These are phyloP conservation scores for Poeciliopsis presidionis DNA, from an alignment of 2,797 vertebrate genomes.

Conservation along the genomic window DNA sequence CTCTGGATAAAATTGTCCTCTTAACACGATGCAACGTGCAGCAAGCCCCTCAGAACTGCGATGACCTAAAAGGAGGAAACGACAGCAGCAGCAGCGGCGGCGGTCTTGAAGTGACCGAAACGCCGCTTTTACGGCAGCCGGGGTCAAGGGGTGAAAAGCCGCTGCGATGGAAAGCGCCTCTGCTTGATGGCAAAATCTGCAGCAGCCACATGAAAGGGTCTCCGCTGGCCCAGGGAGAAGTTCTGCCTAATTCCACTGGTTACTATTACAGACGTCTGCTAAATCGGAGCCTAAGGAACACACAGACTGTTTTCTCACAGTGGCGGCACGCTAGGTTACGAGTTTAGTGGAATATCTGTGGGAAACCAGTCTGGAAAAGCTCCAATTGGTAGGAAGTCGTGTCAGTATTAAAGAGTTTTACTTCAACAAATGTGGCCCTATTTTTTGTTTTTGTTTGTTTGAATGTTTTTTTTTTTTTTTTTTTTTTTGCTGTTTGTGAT, in stretches of 20 bases:
- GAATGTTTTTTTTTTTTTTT: conserved; percentile 16
- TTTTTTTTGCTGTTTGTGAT: conserved; percentile 21
- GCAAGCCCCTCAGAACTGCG: conserved; percentile 27
- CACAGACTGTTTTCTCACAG: conserved; percentile 76
- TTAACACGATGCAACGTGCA: conserved; percentile 35
- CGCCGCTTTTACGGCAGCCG: conserved; percentile 6
- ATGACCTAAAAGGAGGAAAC: conserved; percentile 42
- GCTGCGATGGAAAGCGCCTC: conserved; percentile 40
- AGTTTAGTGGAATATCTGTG: conserved; percentile 63
- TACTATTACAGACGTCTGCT: conserved; percentile 77
- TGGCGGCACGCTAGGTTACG: conserved; percentile 42
- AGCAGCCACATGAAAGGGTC: conserved; percentile 75
- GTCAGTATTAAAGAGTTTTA: conserved; percentile 16
- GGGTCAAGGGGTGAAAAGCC: conserved; percentile 52
- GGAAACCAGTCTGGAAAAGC: conserved; percentile 66
- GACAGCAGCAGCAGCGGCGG: conserved; percentile 34
- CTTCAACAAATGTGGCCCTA: conserved; percentile 31
- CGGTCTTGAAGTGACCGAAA: conserved; percentile 16
- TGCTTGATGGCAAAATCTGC: conserved; percentile 51
- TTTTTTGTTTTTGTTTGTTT: conserved; percentile 19
- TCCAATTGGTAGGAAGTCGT: conserved; percentile 42
- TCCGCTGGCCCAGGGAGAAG: conserved; percentile 59
- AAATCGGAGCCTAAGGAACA: conserved; percentile 76
- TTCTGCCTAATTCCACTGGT: conserved; percentile 72
- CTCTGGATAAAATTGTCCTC: conserved; percentile 57